A percentile compares a stretch with the other conserved stretches of the same genome.
These are phyloP conservation scores for Melieria picta DNA, from an alignment of 2,888 invertebrate genomes.

Conservation along the genomic window DNA sequence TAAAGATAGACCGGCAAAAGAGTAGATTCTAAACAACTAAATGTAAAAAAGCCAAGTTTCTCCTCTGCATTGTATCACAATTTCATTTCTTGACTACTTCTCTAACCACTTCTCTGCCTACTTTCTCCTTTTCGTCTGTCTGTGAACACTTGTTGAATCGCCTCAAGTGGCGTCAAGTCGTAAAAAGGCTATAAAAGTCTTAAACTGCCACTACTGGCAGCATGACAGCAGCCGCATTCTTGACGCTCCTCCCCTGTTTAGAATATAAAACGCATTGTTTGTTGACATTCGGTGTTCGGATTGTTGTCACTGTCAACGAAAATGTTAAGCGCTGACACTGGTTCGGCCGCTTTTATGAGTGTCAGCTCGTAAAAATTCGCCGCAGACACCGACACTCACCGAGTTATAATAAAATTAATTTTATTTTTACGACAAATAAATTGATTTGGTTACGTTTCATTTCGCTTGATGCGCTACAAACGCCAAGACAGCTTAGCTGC, in stretches of 20 bases:
- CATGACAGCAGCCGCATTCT: slow-evolving; percentile 11
- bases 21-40: too few relatives aligned
- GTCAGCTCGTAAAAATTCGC: too few relatives aligned
- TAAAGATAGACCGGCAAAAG: too few relatives aligned
- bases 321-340: neutral
- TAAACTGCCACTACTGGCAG: slow-evolving; percentile 12
- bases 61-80: too few relatives aligned
- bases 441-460: slow-evolving; percentile 43
- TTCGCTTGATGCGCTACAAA: neutral
- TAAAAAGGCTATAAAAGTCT: slow-evolving; percentile 62
- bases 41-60: too few relatives aligned
- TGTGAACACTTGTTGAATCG: slow-evolving; percentile 1
- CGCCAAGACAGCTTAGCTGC: too few relatives aligned
- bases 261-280: slow-evolving; percentile 53
- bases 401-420: slow-evolving; percentile 48
- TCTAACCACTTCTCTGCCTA: too few relatives aligned
- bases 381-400: too few relatives aligned
- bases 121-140: too few relatives aligned
- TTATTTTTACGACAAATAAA: slow-evolving; percentile 60
- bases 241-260: neutral
- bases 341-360: too few relatives aligned
- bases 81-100: too few relatives aligned
- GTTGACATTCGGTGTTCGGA: slow-evolving; percentile 52
- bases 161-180: slow-evolving; percentile 63
- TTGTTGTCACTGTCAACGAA: neutral